A percentile compares a stretch with the other conserved stretches of the same genome.
These are phyloP conservation scores for Dasyornis broadbenti DNA, from an alignment of 2,113 vertebrate genomes.

Conservation along the genomic window DNA sequence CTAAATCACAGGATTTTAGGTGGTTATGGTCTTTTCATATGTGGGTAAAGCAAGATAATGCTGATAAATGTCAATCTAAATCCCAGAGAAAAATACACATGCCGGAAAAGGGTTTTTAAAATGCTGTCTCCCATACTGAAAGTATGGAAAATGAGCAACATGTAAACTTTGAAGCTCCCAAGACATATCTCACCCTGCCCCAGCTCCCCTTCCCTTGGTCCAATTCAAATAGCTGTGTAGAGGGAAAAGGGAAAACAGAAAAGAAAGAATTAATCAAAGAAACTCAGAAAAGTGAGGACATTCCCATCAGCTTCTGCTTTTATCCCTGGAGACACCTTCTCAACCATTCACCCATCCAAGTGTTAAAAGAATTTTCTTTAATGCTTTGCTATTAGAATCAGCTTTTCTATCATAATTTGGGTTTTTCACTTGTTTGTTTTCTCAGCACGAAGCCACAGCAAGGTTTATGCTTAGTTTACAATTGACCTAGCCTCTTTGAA, in stretches of 20 bases:
- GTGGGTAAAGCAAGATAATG: background rate
- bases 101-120: background rate
- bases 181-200: rapidly evolving
- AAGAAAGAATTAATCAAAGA: background rate
- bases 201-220: background rate
- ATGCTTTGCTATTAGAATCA: slow-evolving; percentile 19
- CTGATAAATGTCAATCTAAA: background rate
- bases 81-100: background rate
- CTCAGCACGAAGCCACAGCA: slow-evolving; percentile 22
- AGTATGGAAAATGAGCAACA: background rate
- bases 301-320: background rate
- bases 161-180: background rate
- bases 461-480: slow-evolving; percentile 51
- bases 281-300: background rate
- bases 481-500: slow-evolving; percentile 52
- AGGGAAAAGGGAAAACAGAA: background rate
- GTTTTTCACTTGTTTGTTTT: slow-evolving; percentile 52
- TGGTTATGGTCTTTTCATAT: background rate
- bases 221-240: background rate
- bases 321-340: background rate
- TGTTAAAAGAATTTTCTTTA: slow-evolving; percentile 23
- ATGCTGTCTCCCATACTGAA: background rate
- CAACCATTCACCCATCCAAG: background rate
- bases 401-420: slow-evolving; percentile 25
- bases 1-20: background rate